Conservation (phyloP, 2,113 vertebrate species). For the Pluvianellus socialis region DNA sequence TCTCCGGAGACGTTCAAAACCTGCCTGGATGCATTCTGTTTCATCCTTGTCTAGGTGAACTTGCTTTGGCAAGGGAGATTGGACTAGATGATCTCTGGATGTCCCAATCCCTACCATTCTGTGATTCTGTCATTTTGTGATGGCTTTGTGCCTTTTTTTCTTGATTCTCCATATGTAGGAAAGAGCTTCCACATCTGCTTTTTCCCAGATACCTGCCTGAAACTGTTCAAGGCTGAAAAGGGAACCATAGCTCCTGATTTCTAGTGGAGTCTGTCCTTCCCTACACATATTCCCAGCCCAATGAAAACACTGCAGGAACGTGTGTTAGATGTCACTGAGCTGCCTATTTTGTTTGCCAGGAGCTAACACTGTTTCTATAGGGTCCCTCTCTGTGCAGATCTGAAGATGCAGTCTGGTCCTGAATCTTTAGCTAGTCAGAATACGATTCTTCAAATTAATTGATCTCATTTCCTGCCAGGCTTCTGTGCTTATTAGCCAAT, state of each 20-base stretch:
- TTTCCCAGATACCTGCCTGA: not conserved
- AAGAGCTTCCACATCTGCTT: not conserved
- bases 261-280: not conserved
- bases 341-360: not conserved
- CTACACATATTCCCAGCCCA: not conserved
- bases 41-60: too few species aligned
- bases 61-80: too few species aligned
- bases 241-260: not conserved
- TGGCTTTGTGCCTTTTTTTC: not conserved
- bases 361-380: not conserved
- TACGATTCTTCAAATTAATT: conserved; percentile 60
- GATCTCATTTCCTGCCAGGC: conserved; percentile 61
- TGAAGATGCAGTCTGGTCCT: not conserved
- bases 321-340: not conserved
- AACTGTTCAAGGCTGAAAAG: not conserved
- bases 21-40: too few species aligned
- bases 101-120: too few species aligned
- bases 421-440: conserved; percentile 26
- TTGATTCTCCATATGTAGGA: not conserved
- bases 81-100: too few species aligned
- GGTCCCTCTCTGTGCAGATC: not conserved
- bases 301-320: not conserved
- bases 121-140: not conserved
- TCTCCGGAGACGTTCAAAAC: too few species aligned
- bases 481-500: conserved; percentile 45